Conservation (phyloP, 2,113 vertebrate genomes). For the Suncus etruscus region DNA sequence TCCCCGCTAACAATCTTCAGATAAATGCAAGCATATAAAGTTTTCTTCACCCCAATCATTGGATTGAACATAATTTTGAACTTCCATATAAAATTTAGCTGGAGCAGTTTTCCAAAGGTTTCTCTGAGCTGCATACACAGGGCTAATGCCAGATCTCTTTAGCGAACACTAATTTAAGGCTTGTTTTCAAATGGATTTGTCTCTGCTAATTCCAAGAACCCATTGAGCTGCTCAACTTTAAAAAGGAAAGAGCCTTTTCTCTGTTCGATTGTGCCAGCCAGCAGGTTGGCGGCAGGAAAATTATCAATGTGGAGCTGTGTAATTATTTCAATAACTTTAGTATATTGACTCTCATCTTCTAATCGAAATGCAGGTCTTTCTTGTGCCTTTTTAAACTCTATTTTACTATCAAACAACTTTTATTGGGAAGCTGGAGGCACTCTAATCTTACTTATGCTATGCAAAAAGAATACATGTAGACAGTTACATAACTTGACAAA, state of each 20-base stretch:
- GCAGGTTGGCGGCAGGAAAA: constrained; percentile 52
- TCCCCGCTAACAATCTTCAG: not conserved
- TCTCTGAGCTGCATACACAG: constrained; percentile 27
- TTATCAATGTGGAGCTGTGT: constrained; percentile 52
- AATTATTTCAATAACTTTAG: constrained; percentile 81
- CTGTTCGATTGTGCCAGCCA: constrained; percentile 64
- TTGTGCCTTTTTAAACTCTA: constrained; percentile 58
- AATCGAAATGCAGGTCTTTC: constrained; percentile 77
- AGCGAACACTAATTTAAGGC: constrained; percentile 40
- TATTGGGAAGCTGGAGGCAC: constrained; percentile 51
- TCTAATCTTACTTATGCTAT: constrained; percentile 18
- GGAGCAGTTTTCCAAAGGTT: constrained; percentile 4
- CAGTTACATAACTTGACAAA: constrained; percentile 40
- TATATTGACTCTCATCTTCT: constrained; percentile 77
- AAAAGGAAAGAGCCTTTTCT: constrained; percentile 61
- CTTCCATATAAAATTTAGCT: constrained; percentile 45
- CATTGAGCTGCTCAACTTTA: constrained; percentile 71
- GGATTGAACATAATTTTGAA: constrained; percentile 38
- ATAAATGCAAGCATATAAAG: constrained; percentile 52
- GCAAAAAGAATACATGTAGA: constrained; percentile 30
- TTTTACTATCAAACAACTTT: constrained; percentile 43
- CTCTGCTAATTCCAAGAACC: constrained; percentile 60
- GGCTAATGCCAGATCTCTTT: constrained; percentile 26
- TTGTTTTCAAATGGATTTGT: constrained; percentile 47
- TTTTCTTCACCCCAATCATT: not conserved